Percentiles rank a stretch among this genome's conserved stretches.
Evolutionary conservation across 2,888 invertebrate genomes (phyloP).

Genomic region (Hipparchia sbordonii): DNA sequence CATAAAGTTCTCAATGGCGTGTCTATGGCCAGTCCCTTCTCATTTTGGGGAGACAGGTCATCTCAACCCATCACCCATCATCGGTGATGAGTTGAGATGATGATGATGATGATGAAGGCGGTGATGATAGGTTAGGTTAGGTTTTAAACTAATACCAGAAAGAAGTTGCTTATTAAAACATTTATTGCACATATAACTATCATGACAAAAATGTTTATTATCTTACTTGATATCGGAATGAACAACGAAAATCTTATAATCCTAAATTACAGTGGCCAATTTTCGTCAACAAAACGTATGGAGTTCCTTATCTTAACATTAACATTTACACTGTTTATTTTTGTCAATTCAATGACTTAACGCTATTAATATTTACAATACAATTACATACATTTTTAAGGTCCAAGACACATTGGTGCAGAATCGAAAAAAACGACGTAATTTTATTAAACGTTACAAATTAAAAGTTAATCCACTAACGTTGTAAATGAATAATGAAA

Average conservation of each 20-base stretch:
- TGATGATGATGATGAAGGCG: no score
- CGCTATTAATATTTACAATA: background rate
- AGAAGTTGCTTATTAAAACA: background rate
- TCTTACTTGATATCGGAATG: conserved; percentile 4
- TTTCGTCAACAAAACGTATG: background rate
- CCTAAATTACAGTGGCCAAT: background rate
- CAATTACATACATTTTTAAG: background rate
- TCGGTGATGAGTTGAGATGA: no score
- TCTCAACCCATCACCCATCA: no score
- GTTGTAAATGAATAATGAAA: background rate
- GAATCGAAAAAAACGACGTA: background rate
- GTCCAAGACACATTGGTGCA: background rate
- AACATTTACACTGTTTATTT: background rate
- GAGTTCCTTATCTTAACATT: background rate
- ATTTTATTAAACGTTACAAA: background rate
- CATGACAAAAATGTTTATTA: conserved; percentile 2
- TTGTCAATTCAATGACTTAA: conserved; percentile 3
- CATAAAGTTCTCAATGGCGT: no score
- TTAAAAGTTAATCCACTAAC: background rate
- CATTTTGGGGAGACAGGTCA: no score
- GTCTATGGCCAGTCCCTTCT: no score
- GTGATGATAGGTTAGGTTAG: no score
- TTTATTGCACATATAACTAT: conserved; percentile 4
- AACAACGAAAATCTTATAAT: background rate
- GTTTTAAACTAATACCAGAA: no score